A percentile compares a stretch with the other conserved stretches of the same genome.
These are phyloP conservation scores for Spilogale gracilis DNA, from an alignment of 2,113 vertebrate genomes.

Conservation along the genomic window DNA sequence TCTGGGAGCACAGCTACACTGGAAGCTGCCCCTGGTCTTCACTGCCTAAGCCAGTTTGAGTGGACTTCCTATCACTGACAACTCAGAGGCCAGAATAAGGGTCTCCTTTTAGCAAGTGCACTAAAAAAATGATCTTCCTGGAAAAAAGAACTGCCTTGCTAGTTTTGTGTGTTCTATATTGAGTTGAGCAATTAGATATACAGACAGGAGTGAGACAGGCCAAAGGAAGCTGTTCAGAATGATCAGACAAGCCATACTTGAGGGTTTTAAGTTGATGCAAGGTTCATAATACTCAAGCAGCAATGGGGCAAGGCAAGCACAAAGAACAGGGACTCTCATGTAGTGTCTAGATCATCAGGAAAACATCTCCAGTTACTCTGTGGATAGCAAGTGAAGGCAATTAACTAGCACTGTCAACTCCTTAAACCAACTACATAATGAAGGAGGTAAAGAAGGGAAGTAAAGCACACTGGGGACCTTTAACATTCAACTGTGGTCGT, in stretches of 20 bases:
- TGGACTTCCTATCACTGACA: background rate
- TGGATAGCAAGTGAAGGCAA: background rate
- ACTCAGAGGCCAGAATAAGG: background rate
- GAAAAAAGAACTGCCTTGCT: background rate
- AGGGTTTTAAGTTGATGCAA: background rate
- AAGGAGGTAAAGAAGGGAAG: background rate
- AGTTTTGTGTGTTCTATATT: constrained; percentile 3
- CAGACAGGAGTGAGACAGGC: background rate
- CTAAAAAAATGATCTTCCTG: background rate
- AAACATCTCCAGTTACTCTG: background rate
- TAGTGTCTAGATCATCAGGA: background rate
- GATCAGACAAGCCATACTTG: background rate
- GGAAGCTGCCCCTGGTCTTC: background rate
- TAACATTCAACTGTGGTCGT: background rate
- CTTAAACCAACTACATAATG: background rate
- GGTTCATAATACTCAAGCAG: background rate
- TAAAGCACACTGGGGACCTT: background rate
- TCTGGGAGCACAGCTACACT: too few relatives aligned
- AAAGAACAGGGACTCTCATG: background rate
- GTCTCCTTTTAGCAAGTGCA: background rate
- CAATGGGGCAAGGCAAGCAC: background rate
- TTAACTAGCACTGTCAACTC: background rate
- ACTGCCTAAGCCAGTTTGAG: background rate
- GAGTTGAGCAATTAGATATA: background rate
- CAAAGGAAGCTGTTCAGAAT: background rate